Conservation (phyloP, 2,888 invertebrate genomes). For the Dorcus hopei region DNA sequence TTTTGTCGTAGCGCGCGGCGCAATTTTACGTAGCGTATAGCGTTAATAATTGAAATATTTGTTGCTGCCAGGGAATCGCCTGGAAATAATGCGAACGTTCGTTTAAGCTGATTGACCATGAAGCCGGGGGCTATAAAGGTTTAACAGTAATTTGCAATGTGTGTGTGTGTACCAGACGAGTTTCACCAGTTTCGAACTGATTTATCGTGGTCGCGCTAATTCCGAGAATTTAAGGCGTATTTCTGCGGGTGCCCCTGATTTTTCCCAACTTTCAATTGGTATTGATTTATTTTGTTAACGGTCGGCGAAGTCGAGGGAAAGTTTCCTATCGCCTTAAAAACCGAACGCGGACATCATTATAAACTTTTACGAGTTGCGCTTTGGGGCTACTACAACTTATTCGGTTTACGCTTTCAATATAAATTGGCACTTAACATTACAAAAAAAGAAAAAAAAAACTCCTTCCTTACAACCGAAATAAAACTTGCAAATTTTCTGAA, state of each 20-base stretch:
- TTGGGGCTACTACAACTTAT: not conserved
- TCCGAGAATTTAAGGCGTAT: too few species aligned
- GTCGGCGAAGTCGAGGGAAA: conserved; percentile 3
- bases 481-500: too few species aligned
- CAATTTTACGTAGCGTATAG: conserved; percentile 27
- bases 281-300: conserved; percentile 17
- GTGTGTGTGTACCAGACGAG: too few species aligned
- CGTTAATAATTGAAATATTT: conserved; percentile 34
- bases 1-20: conserved; percentile 22
- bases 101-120: conserved; percentile 24
- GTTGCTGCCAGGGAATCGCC: conserved; percentile 22
- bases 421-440: not conserved
- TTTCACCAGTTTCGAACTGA: too few species aligned
- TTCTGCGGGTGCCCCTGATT: conserved; percentile 1
- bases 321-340: not conserved
- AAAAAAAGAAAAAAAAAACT: not conserved
- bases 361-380: not conserved
- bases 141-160: conserved; percentile 19
- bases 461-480: too few species aligned
- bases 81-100: conserved; percentile 20
- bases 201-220: too few species aligned
- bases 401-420: not conserved
- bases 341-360: not conserved
- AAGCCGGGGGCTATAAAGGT: conserved; percentile 20
- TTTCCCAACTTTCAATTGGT: conserved; percentile 13